Conservation (phyloP, 2,888 invertebrate species). For the Octodonta nipae region DNA sequence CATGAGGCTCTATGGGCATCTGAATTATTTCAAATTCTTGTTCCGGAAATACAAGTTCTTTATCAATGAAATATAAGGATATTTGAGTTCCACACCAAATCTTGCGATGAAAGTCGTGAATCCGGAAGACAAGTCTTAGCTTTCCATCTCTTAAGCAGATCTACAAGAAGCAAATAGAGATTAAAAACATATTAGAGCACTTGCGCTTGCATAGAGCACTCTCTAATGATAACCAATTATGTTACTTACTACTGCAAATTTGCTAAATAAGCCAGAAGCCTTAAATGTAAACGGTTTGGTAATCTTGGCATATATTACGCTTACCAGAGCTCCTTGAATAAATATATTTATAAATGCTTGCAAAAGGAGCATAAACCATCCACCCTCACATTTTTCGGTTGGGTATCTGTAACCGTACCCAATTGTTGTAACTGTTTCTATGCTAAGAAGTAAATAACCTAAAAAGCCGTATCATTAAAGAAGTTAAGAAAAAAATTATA, state of each 20-base stretch:
- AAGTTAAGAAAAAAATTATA: too few species aligned
- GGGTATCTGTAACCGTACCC: constrained; percentile 28
- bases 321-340: constrained; percentile 33
- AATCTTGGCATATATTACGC: constrained; percentile 53
- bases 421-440: constrained; percentile 29
- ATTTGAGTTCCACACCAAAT: constrained; percentile 46
- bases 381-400: constrained; percentile 23
- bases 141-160: constrained; percentile 39
- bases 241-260: constrained; percentile 47
- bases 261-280: constrained; percentile 50
- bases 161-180: constrained; percentile 16
- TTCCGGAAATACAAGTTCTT: constrained; percentile 45
- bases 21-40: constrained; percentile 62
- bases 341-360: constrained; percentile 24
- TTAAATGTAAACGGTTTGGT: constrained; percentile 40
- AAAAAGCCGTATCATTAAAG: constrained; percentile 4
- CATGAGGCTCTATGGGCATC: constrained; percentile 50
- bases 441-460: constrained; percentile 27
- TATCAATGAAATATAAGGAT: constrained; percentile 52
- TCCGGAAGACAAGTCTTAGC: constrained; percentile 63
- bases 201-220: too few species aligned
- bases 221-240: background rate
- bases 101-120: constrained; percentile 58
- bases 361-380: constrained; percentile 24
- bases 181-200: too few species aligned